A percentile compares a stretch with the other conserved stretches of the same genome.
Conservation (phyloP, 2,113 vertebrate species). For the Sigmodon hispidus region DNA sequence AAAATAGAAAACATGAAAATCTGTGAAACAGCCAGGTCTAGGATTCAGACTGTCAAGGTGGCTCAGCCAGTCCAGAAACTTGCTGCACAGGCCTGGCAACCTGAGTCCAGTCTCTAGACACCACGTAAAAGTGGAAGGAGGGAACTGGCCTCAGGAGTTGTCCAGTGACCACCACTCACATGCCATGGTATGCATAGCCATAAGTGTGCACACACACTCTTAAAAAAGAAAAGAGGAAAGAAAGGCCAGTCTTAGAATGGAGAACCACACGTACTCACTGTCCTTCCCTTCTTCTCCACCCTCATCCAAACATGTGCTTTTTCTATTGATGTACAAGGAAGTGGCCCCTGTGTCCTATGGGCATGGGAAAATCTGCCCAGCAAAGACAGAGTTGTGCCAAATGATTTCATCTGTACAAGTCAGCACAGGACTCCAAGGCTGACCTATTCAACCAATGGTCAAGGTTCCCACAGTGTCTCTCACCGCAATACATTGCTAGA, state of each 20-base stretch:
- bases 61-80: not conserved
- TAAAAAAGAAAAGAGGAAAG: not conserved
- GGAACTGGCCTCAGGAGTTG: not conserved
- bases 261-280: too few species aligned
- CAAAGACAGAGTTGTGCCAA: not conserved
- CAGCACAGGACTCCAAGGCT: not conserved
- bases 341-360: not conserved
- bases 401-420: not conserved
- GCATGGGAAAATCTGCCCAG: slow-evolving; percentile 8
- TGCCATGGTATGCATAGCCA: not conserved
- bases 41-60: not conserved
- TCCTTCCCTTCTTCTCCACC: not conserved
- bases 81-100: not conserved
- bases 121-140: not conserved
- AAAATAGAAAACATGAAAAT: not conserved
- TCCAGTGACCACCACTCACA: not conserved
- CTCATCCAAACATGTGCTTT: not conserved
- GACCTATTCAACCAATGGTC: not conserved
- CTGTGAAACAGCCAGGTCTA: not conserved
- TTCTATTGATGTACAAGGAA: not conserved
- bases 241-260: not conserved
- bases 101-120: not conserved
- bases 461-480: not conserved
- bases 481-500: not conserved
- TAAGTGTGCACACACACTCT: not conserved